These are phyloP conservation scores for Lagorchestes hirsutus DNA, from an alignment of 2,797 vertebrate genomes.

Conservation along the genomic window DNA sequence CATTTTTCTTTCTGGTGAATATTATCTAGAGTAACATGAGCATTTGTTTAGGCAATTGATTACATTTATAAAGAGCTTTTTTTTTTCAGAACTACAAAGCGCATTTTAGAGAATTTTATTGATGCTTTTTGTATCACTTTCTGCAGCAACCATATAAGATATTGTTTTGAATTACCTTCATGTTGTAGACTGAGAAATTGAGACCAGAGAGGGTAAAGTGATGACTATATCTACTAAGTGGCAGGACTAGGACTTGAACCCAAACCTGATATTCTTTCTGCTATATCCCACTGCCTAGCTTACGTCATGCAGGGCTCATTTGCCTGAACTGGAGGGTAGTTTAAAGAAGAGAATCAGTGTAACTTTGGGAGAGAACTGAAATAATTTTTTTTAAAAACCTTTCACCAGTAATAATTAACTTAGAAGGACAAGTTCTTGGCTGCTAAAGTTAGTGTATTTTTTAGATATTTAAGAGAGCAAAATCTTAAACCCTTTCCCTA, in stretches of 20 bases:
- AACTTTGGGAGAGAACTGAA: background rate
- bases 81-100: background rate
- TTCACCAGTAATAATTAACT: background rate
- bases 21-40: background rate
- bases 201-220: background rate
- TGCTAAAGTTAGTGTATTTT: constrained; percentile 33
- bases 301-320: constrained; percentile 24
- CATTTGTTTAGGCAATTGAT: background rate
- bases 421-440: background rate
- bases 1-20: constrained; percentile 62
- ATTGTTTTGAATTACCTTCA: background rate
- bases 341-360: constrained; percentile 21
- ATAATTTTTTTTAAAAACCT: background rate
- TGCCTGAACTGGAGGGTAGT: background rate
- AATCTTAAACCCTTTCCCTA: constrained; percentile 8
- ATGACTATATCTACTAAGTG: background rate
- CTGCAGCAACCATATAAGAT: background rate
- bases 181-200: background rate
- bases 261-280: background rate
- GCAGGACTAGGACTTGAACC: background rate
- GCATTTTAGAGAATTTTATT: background rate
- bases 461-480: constrained; percentile 26
- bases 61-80: background rate
- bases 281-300: background rate
- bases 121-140: background rate